Evolutionary conservation across 2,797 vertebrate genomes (phyloP).

Genomic region (Zalophus californianus): DNA sequence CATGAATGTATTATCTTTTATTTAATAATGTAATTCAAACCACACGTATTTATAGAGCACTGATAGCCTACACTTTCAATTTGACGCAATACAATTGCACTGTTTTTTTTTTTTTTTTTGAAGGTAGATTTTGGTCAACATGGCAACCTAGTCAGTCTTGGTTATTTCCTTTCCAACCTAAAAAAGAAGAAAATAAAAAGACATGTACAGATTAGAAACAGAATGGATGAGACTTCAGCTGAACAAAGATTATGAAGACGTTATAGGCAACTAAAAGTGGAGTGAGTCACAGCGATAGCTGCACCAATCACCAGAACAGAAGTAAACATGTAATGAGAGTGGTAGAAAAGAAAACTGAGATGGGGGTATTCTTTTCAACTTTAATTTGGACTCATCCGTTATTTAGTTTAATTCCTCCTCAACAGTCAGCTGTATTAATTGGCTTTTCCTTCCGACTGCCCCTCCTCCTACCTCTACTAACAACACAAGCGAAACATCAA

Average conservation of each 20-base stretch:
- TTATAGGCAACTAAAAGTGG: not conserved
- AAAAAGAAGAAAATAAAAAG: not conserved
- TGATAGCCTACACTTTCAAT: not conserved
- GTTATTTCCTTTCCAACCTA: not conserved
- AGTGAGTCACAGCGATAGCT: accelerated
- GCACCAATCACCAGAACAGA: accelerated
- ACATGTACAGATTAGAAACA: not conserved
- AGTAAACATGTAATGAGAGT: not conserved
- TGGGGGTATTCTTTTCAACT: not conserved
- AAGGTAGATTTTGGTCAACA: not conserved
- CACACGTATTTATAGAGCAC: not conserved
- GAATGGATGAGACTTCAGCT: not conserved
- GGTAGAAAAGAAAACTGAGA: not conserved
- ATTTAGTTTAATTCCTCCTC: not conserved
- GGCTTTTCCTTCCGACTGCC: not conserved
- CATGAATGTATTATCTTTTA: not conserved
- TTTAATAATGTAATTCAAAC: not conserved
- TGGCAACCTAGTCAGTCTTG: not conserved
- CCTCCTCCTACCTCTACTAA: not conserved
- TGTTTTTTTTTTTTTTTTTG: not conserved
- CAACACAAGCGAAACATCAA: not conserved
- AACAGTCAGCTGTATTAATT: not conserved
- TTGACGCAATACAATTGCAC: not conserved
- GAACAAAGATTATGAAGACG: not conserved
- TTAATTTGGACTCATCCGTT: not conserved